Evolutionary conservation across 2,113 vertebrate genomes (phyloP), one percentile per base, ranked within the genome.

Genomic region (Holacanthus passer): DNA sequence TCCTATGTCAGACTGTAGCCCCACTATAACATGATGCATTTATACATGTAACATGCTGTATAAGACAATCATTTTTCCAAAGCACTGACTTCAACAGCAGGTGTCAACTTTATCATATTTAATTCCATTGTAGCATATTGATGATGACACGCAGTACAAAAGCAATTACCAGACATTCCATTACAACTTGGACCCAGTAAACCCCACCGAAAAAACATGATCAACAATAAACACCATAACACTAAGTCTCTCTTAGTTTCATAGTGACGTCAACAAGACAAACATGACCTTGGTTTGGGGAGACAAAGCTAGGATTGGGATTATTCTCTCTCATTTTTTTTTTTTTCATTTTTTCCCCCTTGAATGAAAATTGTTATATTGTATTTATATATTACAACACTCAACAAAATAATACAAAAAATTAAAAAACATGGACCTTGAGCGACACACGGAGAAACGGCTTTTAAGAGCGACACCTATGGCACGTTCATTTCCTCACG

Each of bases 61-160:
- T 4, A 17, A 37, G 35, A 37, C 35, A 37, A n/a, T n/a, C n/a
- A n/a, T n/a, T 16, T 19, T 19, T 47, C n/a, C 37, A 56, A 82
- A 47, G 75, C 14, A 89, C 52, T 53, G 63, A 82, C 35, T 22
- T 45, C 84, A 27, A 71, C 73, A 81, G 13, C 68, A 64, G 19
- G 4, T 92, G 90, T 92, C 88, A 77, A 95, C 93, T 95, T 96
- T 80, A 85, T 86, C 87, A 89, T 84, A 78, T 94, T 93, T 94
- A 91, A 97, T 97, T 97, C 92, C 93, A 93, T 89, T 84, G 47
- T 92, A 95, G 94, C 95, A 96, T 96, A 96, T 93, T 94, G 93
- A 79, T 95, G 91, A 96, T 84, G 86, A 94, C 94, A 94, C 89
- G 82, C 91, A 84, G 94, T 93, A 95, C 91, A 94, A 95, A 95